A percentile compares a stretch with the other conserved stretches of the same genome.
phyloP scores from a whole-genome alignment of 2,113 vertebrate species.

The Trematomus loennbergii region DNA sequence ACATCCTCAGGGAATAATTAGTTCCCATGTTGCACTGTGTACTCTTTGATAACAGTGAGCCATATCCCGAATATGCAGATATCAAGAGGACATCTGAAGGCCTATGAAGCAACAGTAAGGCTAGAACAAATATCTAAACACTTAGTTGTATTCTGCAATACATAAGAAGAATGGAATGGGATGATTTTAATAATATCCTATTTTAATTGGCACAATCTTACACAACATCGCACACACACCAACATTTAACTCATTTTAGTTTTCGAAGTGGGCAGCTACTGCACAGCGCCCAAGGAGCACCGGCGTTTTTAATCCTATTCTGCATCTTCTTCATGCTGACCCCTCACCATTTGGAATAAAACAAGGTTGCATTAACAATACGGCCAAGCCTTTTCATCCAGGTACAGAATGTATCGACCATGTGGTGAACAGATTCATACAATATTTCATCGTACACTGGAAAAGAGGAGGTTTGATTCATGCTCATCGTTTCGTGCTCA shows the following conservation, averaged over 20 bases:
- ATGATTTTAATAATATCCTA: no score
- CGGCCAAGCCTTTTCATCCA: constrained; percentile 47
- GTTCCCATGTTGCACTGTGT: background rate
- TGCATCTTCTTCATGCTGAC: constrained; percentile 1
- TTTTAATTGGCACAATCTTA: no score
- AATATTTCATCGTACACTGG: constrained; percentile 45
- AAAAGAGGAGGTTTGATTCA: constrained; percentile 75
- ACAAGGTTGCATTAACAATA: constrained; percentile 6
- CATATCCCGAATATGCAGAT: background rate
- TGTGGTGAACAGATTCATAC: constrained; percentile 76
- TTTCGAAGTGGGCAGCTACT: no score
- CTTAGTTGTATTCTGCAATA: background rate
- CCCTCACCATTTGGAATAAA: background rate
- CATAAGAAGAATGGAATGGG: no score
- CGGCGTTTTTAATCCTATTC: background rate
- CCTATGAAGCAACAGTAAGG: constrained; percentile 24
- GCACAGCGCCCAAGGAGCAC: no score
- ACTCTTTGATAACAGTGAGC: no score
- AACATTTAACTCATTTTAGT: no score
- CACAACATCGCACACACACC: no score
- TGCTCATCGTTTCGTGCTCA: constrained; percentile 70
- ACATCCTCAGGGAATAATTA: constrained; percentile 15
- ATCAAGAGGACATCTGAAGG: background rate
- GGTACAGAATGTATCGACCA: constrained; percentile 79
- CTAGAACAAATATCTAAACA: constrained; percentile 24